These are phyloP conservation scores for Opisthograptis luteolata DNA, from an alignment of 2,888 invertebrate species.

Conservation along the genomic window DNA sequence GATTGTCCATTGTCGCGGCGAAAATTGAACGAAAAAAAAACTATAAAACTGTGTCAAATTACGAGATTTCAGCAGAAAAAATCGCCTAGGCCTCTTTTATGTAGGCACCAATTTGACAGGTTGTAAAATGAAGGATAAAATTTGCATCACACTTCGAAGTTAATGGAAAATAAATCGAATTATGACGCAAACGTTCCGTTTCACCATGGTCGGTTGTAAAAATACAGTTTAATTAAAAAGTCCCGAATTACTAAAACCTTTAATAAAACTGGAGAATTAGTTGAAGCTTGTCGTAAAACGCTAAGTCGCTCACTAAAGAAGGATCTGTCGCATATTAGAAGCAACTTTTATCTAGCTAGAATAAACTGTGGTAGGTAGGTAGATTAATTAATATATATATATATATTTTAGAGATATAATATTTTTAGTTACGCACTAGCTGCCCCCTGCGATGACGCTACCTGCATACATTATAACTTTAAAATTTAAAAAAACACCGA, in stretches of 20 bases:
- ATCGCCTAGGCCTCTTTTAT: too few relatives aligned
- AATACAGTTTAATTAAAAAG: conserved; percentile 28
- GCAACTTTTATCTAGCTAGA: conserved; percentile 4
- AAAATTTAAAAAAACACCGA: too few relatives aligned
- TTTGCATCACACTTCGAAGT: conserved; percentile 5
- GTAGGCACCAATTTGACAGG: background rate
- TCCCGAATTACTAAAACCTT: conserved; percentile 15
- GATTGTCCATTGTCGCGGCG: too few relatives aligned
- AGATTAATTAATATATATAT: too few relatives aligned
- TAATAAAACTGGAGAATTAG: conserved; percentile 23
- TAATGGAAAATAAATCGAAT: conserved; percentile 22
- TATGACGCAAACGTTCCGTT: conserved; percentile 7
- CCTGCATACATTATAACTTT: too few relatives aligned
- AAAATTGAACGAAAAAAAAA: too few relatives aligned
- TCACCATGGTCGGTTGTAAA: conserved; percentile 16
- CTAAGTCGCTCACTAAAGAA: conserved; percentile 18
- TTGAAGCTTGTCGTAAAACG: conserved; percentile 23
- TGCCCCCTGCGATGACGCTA: too few relatives aligned
- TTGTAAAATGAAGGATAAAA: conserved; percentile 3
- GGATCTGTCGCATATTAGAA: conserved; percentile 6
- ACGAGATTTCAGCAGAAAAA: too few relatives aligned
- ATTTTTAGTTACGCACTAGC: too few relatives aligned
- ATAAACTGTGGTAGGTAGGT: too few relatives aligned
- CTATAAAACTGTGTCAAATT: too few relatives aligned
- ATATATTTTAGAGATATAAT: too few relatives aligned